Evolutionary conservation across 2,113 vertebrate genomes (phyloP).

Genomic region (Triplophysa dalaica): DNA sequence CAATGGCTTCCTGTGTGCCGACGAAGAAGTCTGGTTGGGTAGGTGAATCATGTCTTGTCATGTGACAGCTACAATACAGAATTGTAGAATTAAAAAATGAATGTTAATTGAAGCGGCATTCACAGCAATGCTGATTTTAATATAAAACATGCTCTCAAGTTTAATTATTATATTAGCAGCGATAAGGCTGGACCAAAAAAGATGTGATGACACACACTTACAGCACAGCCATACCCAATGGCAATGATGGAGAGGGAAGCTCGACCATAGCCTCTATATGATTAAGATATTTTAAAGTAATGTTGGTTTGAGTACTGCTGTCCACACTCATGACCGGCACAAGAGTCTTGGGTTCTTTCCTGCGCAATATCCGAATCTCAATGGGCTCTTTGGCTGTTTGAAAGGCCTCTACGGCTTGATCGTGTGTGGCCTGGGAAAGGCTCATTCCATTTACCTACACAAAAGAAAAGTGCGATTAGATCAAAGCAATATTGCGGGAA

Average conservation of each 20-base stretch:
- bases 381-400: constrained; percentile 89
- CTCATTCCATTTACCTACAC: constrained; percentile 92
- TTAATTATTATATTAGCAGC: constrained; percentile 16
- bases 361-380: constrained; percentile 88
- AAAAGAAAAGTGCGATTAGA: not conserved
- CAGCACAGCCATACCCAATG: constrained; percentile 68
- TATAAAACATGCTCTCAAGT: not conserved
- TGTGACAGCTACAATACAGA: constrained; percentile 73
- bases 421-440: constrained; percentile 89
- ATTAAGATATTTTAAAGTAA: constrained; percentile 90
- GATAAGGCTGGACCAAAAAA: not conserved
- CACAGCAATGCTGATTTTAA: not conserved
- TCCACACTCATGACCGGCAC: constrained; percentile 77
- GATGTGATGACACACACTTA: constrained; percentile 69
- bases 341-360: constrained; percentile 70
- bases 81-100: not conserved
- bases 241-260: constrained; percentile 72
- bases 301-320: constrained; percentile 87
- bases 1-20: constrained; percentile 85
- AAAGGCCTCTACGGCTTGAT: constrained; percentile 93
- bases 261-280: constrained; percentile 87
- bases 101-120: not conserved
- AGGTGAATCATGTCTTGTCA: constrained; percentile 82
- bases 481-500: no score
- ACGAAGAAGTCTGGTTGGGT: constrained; percentile 88